Conservation (phyloP, 37 sponge, comb jelly and placozoan species). For the Amphimedon queenslandica region DNA sequence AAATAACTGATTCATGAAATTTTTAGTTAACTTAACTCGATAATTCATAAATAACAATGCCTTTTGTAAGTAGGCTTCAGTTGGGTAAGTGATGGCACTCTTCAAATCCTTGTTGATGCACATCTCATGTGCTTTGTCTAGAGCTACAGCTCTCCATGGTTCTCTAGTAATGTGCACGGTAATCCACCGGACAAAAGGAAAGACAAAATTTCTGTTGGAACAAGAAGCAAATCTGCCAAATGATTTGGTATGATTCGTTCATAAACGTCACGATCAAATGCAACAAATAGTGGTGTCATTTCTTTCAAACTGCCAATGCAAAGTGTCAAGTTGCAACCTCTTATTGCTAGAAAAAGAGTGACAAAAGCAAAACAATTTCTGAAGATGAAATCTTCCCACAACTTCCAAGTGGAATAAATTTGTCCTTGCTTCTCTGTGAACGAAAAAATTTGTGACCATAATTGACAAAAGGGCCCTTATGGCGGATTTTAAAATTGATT, state of each 20-base stretch:
- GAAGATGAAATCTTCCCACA: background rate
- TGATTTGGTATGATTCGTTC: slow-evolving; percentile 14
- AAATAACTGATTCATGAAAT: background rate
- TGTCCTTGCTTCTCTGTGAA: background rate
- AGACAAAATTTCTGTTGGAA: background rate
- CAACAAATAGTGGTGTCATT: slow-evolving; percentile 20
- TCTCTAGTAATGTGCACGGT: background rate
- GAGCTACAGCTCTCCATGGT: background rate
- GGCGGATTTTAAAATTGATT: too few species aligned
- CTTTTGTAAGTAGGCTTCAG: background rate
- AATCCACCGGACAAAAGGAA: background rate
- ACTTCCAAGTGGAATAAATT: background rate
- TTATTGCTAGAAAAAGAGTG: background rate
- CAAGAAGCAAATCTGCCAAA: slow-evolving; percentile 7
- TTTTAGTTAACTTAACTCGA: background rate
- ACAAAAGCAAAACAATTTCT: background rate
- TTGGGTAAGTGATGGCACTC: background rate
- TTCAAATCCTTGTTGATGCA: slow-evolving; percentile 5
- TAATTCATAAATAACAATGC: background rate
- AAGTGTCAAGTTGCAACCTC: slow-evolving; percentile 2
- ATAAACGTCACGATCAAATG: slow-evolving; percentile 11
- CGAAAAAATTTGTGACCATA: background rate
- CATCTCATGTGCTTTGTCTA: slow-evolving; percentile 9
- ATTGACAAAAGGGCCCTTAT: too few species aligned
- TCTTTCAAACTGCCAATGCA: background rate